Conservation (phyloP, 2,888 invertebrate species). For the Scaptodrosophila latifasciaeformis region DNA sequence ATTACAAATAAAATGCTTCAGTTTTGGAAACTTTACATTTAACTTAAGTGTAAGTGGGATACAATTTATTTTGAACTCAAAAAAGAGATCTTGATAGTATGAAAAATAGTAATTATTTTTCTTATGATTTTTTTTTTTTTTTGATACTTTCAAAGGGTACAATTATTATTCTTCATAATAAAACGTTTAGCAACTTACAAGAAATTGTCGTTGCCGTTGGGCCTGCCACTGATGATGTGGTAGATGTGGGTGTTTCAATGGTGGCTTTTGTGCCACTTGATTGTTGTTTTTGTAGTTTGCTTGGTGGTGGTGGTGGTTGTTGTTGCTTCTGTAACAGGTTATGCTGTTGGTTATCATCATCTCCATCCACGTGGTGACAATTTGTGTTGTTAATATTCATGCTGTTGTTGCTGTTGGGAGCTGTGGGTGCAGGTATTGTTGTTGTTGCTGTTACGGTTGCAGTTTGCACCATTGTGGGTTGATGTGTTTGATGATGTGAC, state of each 20-base stretch:
- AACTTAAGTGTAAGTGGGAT: too few species aligned
- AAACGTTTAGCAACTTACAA: too few species aligned
- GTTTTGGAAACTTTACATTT: too few species aligned
- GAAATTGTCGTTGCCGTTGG: slow-evolving; percentile 73
- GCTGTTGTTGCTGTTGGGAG: slow-evolving; percentile 28
- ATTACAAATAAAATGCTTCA: too few species aligned
- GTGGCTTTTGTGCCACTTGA: slow-evolving; percentile 25
- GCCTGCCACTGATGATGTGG: slow-evolving; percentile 45
- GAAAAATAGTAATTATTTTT: neutral
- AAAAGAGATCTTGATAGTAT: too few species aligned
- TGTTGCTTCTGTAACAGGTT: slow-evolving; percentile 9
- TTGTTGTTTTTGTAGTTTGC: slow-evolving; percentile 24
- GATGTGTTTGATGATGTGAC: slow-evolving; percentile 14
- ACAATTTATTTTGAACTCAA: too few species aligned
- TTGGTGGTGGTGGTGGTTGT: slow-evolving; percentile 20
- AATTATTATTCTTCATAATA: too few species aligned
- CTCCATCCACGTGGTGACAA: slow-evolving; percentile 55
- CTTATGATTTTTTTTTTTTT: slow-evolving; percentile 6
- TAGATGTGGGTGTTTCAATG: slow-evolving; percentile 12
- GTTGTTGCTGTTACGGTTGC: slow-evolving; percentile 30
- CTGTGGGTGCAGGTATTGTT: slow-evolving; percentile 33
- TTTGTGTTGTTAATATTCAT: slow-evolving; percentile 30
- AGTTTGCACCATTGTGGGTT: slow-evolving; percentile 19
- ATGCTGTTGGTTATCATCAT: slow-evolving; percentile 38
- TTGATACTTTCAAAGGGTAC: slow-evolving; percentile 23